Evolutionary conservation across 30 jellyfish, hydroid and myxozoan genomes (phyloP).

Genomic region (Pelagia noctiluca): DNA sequence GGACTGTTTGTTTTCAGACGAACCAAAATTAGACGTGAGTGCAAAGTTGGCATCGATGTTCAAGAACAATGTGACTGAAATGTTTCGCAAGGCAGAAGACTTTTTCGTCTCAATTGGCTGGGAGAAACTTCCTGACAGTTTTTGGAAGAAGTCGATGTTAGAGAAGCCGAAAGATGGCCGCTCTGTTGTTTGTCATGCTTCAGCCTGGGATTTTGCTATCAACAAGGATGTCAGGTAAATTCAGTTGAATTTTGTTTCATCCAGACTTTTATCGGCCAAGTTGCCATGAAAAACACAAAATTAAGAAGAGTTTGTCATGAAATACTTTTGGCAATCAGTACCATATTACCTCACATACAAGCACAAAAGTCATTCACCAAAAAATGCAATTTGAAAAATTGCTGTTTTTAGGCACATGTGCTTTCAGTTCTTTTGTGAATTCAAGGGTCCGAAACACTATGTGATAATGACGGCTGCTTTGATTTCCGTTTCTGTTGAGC

Average conservation of each 20-base stretch:
- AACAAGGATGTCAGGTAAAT: slow-evolving; percentile 79
- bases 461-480: no score
- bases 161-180: slow-evolving; percentile 76
- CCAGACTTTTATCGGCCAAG: no score
- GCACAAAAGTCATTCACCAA: background rate
- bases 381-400: background rate
- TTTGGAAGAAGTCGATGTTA: slow-evolving; percentile 80
- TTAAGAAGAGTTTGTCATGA: no score
- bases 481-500: no score
- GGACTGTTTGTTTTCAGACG: slow-evolving; percentile 7
- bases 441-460: no score
- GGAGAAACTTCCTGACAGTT: slow-evolving; percentile 71
- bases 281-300: no score
- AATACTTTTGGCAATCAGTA: no score
- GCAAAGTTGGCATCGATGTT: slow-evolving; percentile 26
- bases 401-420: no score
- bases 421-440: no score
- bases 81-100: slow-evolving; percentile 79
- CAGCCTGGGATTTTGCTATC: slow-evolving; percentile 91
- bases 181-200: slow-evolving; percentile 79
- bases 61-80: slow-evolving; percentile 34
- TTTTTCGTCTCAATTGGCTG: slow-evolving; percentile 82
- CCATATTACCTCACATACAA: background rate
- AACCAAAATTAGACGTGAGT: slow-evolving; percentile 67
- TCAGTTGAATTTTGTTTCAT: background rate